Base-by-base conservation (phyloP, 2,797 vertebrate species). In the Arnoldichthys spilopterus region DNA sequence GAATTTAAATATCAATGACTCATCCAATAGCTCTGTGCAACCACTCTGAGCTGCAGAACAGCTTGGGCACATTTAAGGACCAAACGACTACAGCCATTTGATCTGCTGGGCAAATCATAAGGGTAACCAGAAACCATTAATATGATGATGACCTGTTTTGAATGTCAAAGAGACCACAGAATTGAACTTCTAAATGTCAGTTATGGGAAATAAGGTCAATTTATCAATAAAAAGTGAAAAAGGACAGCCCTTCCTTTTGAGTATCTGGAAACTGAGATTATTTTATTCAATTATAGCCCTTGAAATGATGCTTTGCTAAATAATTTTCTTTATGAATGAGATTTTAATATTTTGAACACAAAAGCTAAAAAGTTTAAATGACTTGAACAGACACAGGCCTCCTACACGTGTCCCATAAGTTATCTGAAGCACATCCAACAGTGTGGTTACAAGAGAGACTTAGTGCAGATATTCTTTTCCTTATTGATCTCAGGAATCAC, bases 1-100 rank as follows among this genome's bases (percentile, higher is more conserved):
- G 68, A 16, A 61, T 54, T 82, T 56, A 79, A 77, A 74, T 59
- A 73, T 12, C 75, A 81, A 63, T 37, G 61, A 56, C 66, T 59
- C 64, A 62, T 49, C 59, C 56, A 66, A 22, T 72, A 76, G 61
- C 58, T 20, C 69, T 59, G 28, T 4, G n/a, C 53, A 64, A 85
- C 75, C 81, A 82, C 63, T 77, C 20, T 34, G 62, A 63, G 56
- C 37, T 61, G 47, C 66, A 79, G 9, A 56, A 68, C 53, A 18
- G 40, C 58, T 68, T 56, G 12, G 47, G 28, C 62, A 70, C 69
- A 72, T 72, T 70, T 72, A 20, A 54, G 78, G 53, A 76, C 63
- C 40, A 62, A 64, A 59, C n/a, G 47, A 47, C 6, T 22, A 24
- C 24, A 34, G 24, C 2, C 32, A 54, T 79, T 79, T 77, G 32